phyloP scores from a whole-genome alignment of 2,888 invertebrate species.

The Orthosia gothica region DNA sequence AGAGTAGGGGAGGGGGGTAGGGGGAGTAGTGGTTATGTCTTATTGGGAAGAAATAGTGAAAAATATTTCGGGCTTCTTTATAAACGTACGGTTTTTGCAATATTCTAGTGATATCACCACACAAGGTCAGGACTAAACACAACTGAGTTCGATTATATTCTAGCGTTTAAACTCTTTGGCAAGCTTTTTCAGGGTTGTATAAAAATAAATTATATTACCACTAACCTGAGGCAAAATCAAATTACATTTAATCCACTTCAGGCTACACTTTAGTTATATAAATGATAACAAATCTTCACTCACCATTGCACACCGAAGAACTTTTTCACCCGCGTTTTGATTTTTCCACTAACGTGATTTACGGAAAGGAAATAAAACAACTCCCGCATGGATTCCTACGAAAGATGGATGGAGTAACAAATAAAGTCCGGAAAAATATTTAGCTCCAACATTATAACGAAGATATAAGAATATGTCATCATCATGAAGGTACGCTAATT shows the following conservation, averaged over 20 bases:
- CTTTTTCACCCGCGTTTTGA: constrained; percentile 86
- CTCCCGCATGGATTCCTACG: constrained; percentile 87
- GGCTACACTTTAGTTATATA: constrained; percentile 1
- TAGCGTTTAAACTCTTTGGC: too few species aligned
- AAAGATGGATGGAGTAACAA: constrained; percentile 57
- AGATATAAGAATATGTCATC: constrained; percentile 30
- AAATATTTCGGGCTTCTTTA: too few species aligned
- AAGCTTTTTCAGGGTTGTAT: neutral
- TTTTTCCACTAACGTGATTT: constrained; percentile 87
- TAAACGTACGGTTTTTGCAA: too few species aligned
- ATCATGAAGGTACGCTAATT: constrained; percentile 12
- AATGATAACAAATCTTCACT: constrained; percentile 54
- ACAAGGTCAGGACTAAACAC: too few species aligned
- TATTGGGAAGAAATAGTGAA: too few species aligned
- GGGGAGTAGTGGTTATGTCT: too few species aligned
- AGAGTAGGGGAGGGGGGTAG: too few species aligned
- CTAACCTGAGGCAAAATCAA: neutral
- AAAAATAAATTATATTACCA: neutral
- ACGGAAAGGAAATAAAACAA: constrained; percentile 88
- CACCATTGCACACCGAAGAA: constrained; percentile 89
- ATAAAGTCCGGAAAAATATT: constrained; percentile 49
- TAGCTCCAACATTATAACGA: constrained; percentile 41
- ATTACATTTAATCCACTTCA: neutral
- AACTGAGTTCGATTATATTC: too few species aligned
- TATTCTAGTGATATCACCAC: too few species aligned